phyloP scores from a whole-genome alignment of 2,797 vertebrate species.

The Vipera ursinii region DNA sequence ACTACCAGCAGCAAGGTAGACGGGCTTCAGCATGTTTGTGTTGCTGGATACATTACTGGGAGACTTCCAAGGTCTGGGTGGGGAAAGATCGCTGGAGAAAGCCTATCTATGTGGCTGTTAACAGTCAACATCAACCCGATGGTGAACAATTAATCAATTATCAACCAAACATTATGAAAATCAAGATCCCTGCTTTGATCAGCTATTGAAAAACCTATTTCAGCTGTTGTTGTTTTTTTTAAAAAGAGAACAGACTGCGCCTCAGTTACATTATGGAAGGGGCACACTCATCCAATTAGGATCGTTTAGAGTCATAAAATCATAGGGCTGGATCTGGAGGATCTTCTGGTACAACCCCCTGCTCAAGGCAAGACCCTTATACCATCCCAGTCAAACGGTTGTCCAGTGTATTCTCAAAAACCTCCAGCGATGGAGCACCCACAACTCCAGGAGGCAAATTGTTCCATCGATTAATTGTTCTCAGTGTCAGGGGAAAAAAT shows the following conservation, averaged over 20 bases:
- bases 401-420: neutral
- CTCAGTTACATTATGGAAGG: neutral
- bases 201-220: neutral
- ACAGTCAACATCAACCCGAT: neutral
- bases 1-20: neutral
- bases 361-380: neutral
- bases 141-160: neutral
- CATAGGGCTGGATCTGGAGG: neutral
- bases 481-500: neutral
- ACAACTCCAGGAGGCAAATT: neutral
- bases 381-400: neutral
- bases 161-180: neutral
- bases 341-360: neutral
- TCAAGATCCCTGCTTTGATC: neutral
- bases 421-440: neutral
- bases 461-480: neutral
- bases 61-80: neutral
- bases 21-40: neutral
- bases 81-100: neutral
- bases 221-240: neutral
- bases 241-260: neutral
- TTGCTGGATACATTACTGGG: neutral
- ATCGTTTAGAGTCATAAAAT: neutral
- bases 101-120: neutral
- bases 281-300: neutral